Evolutionary conservation across 2,888 invertebrate genomes (phyloP).

Genomic region (Petrophora chlorosata): DNA sequence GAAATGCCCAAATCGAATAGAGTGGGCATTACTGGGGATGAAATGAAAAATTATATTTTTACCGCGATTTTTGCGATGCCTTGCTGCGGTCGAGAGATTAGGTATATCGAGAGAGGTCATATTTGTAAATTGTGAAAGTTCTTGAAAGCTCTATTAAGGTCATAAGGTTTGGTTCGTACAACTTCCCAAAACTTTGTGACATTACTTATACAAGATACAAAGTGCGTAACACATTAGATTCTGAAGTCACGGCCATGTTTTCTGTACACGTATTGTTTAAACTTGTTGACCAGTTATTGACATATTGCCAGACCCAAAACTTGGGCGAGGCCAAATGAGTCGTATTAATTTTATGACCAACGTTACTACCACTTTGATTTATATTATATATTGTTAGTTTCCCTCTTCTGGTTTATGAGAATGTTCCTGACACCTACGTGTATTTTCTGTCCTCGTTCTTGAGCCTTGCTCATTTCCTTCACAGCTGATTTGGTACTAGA

Average conservation of each 20-base stretch:
- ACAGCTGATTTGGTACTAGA: too few relatives aligned
- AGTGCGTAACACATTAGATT: too few relatives aligned
- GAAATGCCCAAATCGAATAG: constrained; percentile 56
- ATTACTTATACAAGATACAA: too few relatives aligned
- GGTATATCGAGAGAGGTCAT: too few relatives aligned
- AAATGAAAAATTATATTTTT: constrained; percentile 19
- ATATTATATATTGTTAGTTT: constrained; percentile 27
- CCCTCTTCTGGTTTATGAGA: constrained; percentile 12
- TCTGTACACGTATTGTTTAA: constrained; percentile 39
- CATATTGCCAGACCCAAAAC: constrained; percentile 38
- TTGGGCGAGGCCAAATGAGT: constrained; percentile 38
- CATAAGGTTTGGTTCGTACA: too few relatives aligned
- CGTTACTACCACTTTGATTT: constrained; percentile 32
- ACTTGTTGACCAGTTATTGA: constrained; percentile 33
- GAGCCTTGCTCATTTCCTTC: too few relatives aligned
- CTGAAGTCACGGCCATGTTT: constrained; percentile 7
- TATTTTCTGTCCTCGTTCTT: too few relatives aligned
- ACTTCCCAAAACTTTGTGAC: too few relatives aligned
- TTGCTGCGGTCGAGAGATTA: too few relatives aligned
- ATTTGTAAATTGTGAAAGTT: too few relatives aligned
- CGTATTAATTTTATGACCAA: constrained; percentile 43
- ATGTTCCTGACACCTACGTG: constrained; percentile 5
- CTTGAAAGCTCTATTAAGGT: too few relatives aligned
- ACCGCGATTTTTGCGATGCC: neutral
- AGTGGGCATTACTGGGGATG: constrained; percentile 15